Evolutionary conservation across 2,113 vertebrate genomes (phyloP).

Genomic region (Catagonus wagneri): DNA sequence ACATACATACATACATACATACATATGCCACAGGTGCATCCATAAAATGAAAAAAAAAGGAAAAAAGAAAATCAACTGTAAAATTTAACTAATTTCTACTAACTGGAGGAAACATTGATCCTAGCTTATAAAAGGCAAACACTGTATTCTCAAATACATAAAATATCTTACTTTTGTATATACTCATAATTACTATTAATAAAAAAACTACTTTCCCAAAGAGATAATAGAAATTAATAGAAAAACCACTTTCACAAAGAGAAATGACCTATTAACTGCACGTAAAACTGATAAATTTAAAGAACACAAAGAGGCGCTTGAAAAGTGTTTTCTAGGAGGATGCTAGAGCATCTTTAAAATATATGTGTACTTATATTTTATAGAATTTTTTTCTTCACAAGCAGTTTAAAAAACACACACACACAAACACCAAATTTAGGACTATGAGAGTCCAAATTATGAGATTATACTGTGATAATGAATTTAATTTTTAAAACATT

Average conservation of each 20-base stretch:
- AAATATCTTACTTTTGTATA: background rate
- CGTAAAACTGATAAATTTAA: background rate
- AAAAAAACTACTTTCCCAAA: conserved; percentile 31
- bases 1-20: too few species aligned
- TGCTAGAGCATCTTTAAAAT: background rate
- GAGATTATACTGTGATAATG: background rate
- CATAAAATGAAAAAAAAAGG: too few species aligned
- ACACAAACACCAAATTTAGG: background rate
- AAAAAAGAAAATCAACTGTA: background rate
- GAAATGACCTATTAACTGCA: background rate
- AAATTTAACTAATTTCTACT: conserved; percentile 1
- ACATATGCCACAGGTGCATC: too few species aligned
- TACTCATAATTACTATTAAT: conserved; percentile 20
- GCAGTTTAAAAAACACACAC: background rate
- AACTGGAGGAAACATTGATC: background rate
- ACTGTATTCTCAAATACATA: background rate
- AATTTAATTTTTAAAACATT: background rate
- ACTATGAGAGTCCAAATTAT: background rate
- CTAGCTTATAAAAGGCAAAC: background rate
- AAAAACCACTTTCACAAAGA: conserved; percentile 23
- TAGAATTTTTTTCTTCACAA: background rate
- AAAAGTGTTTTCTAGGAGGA: background rate
- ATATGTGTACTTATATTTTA: background rate
- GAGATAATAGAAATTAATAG: background rate
- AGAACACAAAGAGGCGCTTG: background rate